These are phyloP conservation scores for Drosophila seguyi DNA, from an alignment of 1,140 invertebrate species.

Conservation along the genomic window DNA sequence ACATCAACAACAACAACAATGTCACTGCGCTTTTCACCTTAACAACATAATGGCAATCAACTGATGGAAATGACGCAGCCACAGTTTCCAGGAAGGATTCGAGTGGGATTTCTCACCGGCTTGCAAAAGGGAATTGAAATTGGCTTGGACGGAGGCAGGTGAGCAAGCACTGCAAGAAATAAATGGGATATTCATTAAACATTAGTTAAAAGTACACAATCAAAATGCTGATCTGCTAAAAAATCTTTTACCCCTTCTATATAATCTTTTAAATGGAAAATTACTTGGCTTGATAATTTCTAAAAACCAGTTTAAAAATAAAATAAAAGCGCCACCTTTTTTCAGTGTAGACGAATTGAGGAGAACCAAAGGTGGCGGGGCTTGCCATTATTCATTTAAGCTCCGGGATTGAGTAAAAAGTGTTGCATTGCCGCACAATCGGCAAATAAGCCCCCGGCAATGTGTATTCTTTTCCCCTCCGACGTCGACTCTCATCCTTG, in stretches of 20 bases:
- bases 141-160: conserved; percentile 25
- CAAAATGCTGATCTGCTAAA: too few species aligned
- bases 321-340: not conserved
- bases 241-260: too few species aligned
- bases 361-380: conserved; percentile 9
- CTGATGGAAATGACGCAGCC: conserved; percentile 67
- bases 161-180: not conserved
- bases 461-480: conserved; percentile 31
- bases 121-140: conserved; percentile 46
- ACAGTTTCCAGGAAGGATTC: conserved; percentile 44
- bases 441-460: conserved; percentile 53
- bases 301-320: not conserved
- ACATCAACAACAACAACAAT: conserved; percentile 34
- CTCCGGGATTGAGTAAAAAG: conserved; percentile 53
- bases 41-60: conserved; percentile 79
- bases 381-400: conserved; percentile 77
- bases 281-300: not conserved
- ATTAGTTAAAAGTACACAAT: not conserved
- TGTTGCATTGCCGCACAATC: conserved; percentile 66
- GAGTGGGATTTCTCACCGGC: conserved; percentile 18
- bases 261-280: too few species aligned
- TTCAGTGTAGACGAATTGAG: not conserved
- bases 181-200: too few species aligned
- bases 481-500: conserved; percentile 6
- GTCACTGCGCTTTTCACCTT: conserved; percentile 68